Base-by-base conservation (phyloP, 2,888 invertebrate species). In the Gasteruption jaculator region DNA sequence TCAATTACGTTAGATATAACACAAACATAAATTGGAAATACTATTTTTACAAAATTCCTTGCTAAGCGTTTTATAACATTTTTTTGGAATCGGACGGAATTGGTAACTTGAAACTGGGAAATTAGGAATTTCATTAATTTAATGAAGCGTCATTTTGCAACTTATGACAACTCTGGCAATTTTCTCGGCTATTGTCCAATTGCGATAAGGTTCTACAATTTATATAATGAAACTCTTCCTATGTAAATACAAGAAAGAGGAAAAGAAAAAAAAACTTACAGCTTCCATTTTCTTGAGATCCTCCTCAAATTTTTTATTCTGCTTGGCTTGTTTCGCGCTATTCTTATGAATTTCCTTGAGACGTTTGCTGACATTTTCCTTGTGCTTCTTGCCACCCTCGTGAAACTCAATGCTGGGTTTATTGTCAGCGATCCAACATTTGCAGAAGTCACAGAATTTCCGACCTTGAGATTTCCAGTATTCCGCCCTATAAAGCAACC, bases 341-440 rank as follows among this genome's bases (percentile, higher is more conserved):
- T 84, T 86, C 61, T 88, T 90, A 46, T 84, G 83, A 48, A 94
- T 90, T 53, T 85, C 84, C 50, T 85, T 83, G 50, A 96, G 81
- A 47, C 85, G 83, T 62, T 88, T 88, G 43, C 86, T 83, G 19
- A 95, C 92, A 81, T 86, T 92, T 66, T 90, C 86, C 66, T 94
- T 88, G 71, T 96, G 95, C 20, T 87, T 77, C 64, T 89, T 88
- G 5, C 95, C 95, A 74, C 85, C 86, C 72, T 95, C 95, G 68
- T 96, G 95, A 64, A 93, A 94, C 49, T 92, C 87, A 60, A 93
- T 80, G 63, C 94, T 95, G 38, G 93, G 89, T 78, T 91, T 93
- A 68, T 97, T 97, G 71, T 96, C 95, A 39, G 94, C 90, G 59
- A 94, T 88, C 96, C 96, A 97, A 67, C 95, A 95, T 73, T 96